These are phyloP conservation scores for Stenotaenia linearis DNA, from an alignment of 2,888 invertebrate genomes.

Conservation along the genomic window DNA sequence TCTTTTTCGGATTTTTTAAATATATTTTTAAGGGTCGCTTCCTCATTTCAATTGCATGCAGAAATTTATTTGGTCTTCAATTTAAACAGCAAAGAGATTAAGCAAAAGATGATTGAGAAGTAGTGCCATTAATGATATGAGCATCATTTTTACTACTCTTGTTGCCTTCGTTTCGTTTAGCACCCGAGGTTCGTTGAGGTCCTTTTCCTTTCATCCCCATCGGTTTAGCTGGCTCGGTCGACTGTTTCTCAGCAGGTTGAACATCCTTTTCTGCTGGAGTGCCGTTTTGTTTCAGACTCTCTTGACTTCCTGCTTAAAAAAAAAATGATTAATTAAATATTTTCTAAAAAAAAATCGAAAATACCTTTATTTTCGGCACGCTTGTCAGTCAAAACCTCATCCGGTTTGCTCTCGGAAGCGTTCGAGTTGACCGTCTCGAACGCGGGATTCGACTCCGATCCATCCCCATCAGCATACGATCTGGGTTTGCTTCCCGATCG, in stretches of 20 bases:
- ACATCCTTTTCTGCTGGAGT: neutral
- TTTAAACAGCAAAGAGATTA: neutral
- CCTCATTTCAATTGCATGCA: neutral
- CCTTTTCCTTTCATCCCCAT: neutral
- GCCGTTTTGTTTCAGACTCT: neutral
- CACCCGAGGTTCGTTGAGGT: neutral
- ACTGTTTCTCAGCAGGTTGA: neutral
- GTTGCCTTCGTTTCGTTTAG: conserved; percentile 4
- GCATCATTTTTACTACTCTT: conserved; percentile 21
- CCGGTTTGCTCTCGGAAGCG: neutral
- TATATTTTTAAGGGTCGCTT: neutral
- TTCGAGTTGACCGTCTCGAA: neutral
- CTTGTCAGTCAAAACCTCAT: neutral
- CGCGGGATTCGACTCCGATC: neutral
- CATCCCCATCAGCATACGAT: neutral
- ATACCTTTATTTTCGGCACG: neutral
- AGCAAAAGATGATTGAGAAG: conserved; percentile 11
- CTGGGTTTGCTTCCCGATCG: conserved; percentile 27
- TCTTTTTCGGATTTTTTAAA: neutral
- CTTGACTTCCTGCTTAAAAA: neutral
- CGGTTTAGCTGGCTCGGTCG: neutral
- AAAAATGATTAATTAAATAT: neutral
- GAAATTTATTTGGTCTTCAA: conserved; percentile 1
- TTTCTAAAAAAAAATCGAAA: neutral
- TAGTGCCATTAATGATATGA: conserved; percentile 30